phyloP scores from a whole-genome alignment of 1,140 invertebrate species.

The Saccostrea echinata region DNA sequence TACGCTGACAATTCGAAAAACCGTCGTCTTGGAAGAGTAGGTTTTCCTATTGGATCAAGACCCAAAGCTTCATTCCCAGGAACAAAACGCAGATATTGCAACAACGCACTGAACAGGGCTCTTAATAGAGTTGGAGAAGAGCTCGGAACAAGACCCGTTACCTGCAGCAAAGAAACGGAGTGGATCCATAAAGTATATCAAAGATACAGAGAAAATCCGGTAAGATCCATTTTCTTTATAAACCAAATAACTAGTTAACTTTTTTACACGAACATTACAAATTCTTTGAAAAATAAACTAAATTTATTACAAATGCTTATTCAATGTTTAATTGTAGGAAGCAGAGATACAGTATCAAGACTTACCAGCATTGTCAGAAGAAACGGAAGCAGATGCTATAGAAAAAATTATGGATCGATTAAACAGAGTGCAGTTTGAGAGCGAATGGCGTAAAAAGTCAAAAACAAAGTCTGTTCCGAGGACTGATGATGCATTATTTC shows the following conservation, averaged over 20 bases:
- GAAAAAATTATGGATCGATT: conserved; percentile 35
- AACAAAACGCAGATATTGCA: conserved; percentile 41
- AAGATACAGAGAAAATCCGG: conserved; percentile 31
- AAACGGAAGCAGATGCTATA: conserved; percentile 6
- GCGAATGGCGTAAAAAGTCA: conserved; percentile 37
- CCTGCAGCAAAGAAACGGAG: conserved; percentile 42
- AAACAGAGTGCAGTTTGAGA: conserved; percentile 43
- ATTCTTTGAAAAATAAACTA: too few species aligned
- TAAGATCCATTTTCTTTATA: conserved; percentile 31
- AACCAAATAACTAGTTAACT: too few species aligned
- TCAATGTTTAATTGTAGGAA: conserved; percentile 12
- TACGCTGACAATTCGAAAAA: conserved; percentile 54
- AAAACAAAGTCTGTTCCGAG: conserved; percentile 33
- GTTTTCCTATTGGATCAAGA: conserved; percentile 32
- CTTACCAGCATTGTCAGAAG: neutral
- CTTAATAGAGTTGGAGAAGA: conserved; percentile 56
- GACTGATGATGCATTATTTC: conserved; percentile 37
- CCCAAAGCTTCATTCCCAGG: conserved; percentile 29
- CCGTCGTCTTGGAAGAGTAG: conserved; percentile 35
- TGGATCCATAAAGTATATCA: conserved; percentile 16
- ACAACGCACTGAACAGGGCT: conserved; percentile 52
- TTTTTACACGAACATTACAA: too few species aligned
- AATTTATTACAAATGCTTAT: too few species aligned
- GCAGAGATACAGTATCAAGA: conserved; percentile 30
- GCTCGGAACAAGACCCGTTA: conserved; percentile 47